A percentile compares a stretch with the other conserved stretches of the same genome.
Conservation (phyloP, 2,113 vertebrate species). For the Onychostruthus taczanowskii region DNA sequence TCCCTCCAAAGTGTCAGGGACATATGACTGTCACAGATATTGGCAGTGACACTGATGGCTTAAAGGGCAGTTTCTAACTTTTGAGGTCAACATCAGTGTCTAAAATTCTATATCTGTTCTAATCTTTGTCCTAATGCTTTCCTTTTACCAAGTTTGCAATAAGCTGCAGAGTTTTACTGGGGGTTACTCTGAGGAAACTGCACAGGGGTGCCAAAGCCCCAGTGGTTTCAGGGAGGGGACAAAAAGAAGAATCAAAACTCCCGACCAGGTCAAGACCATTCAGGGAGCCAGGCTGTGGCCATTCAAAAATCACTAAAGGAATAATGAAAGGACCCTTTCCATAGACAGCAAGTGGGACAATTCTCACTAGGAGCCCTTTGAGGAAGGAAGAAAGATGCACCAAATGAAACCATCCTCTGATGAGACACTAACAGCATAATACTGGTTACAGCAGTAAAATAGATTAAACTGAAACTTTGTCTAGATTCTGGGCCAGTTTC, state of each 20-base stretch:
- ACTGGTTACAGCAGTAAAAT: not conserved
- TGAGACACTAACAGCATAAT: not conserved
- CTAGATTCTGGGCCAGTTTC: not conserved
- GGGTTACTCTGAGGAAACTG: not conserved
- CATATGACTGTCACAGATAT: not conserved
- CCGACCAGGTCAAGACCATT: not conserved
- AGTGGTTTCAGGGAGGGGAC: not conserved
- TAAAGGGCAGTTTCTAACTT: not conserved
- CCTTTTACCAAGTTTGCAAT: not conserved
- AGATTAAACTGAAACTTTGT: slow-evolving; percentile 12
- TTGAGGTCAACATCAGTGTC: not conserved
- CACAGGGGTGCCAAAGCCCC: not conserved
- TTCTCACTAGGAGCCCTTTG: slow-evolving; percentile 12
- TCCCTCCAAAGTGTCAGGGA: not conserved
- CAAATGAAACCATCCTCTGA: not conserved
- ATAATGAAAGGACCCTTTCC: not conserved
- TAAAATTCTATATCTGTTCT: not conserved
- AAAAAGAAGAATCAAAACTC: not conserved
- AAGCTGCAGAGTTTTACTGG: not conserved
- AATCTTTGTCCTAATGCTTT: not conserved
- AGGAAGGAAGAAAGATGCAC: slow-evolving; percentile 3
- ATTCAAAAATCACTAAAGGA: not conserved
- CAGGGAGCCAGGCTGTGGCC: not conserved
- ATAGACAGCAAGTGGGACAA: slow-evolving; percentile 31
- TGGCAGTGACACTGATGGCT: not conserved